Percentiles rank a stretch among this genome's conserved stretches.
Conservation (phyloP, 2,113 vertebrate species). For the Trochalopteron elliotii region DNA sequence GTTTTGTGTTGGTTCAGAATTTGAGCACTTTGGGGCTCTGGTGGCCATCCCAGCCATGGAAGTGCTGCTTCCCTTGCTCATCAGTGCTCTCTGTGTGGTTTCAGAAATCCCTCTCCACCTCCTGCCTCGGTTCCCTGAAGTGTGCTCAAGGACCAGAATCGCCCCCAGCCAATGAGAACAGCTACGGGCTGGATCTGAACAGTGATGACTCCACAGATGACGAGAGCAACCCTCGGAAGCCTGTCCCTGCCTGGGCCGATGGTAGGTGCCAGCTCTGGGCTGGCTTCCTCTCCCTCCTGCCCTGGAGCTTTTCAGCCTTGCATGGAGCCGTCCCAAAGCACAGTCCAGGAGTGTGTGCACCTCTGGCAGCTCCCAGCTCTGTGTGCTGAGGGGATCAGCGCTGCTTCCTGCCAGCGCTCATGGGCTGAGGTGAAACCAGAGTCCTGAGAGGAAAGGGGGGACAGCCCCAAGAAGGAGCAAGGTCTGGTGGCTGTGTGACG, state of each 20-base stretch:
- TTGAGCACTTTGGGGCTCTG: neutral
- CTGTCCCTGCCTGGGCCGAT: constrained; percentile 88
- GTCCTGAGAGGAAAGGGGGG: too few species aligned
- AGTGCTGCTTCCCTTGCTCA: neutral
- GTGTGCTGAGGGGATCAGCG: accelerated
- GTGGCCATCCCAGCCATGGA: neutral
- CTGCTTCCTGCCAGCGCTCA: accelerated
- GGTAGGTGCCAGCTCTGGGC: constrained; percentile 65
- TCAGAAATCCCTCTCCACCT: constrained; percentile 71
- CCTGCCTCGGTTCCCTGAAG: constrained; percentile 76
- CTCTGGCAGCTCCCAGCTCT: neutral
- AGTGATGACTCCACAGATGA: constrained; percentile 96
- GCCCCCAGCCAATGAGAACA: neutral
- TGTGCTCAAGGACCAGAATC: neutral
- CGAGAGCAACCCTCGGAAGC: constrained; percentile 89
- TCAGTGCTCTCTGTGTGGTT: neutral
- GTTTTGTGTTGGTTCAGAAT: neutral
- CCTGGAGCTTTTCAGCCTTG: neutral
- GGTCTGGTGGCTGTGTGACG: accelerated
- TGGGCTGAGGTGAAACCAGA: neutral
- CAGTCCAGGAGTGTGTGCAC: accelerated
- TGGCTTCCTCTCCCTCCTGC: neutral
- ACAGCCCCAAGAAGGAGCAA: accelerated
- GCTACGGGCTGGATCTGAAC: constrained; percentile 95
- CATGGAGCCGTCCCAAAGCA: accelerated